Evolutionary conservation across 2,888 invertebrate genomes (phyloP).

Genomic region (Podabrus alpinus): DNA sequence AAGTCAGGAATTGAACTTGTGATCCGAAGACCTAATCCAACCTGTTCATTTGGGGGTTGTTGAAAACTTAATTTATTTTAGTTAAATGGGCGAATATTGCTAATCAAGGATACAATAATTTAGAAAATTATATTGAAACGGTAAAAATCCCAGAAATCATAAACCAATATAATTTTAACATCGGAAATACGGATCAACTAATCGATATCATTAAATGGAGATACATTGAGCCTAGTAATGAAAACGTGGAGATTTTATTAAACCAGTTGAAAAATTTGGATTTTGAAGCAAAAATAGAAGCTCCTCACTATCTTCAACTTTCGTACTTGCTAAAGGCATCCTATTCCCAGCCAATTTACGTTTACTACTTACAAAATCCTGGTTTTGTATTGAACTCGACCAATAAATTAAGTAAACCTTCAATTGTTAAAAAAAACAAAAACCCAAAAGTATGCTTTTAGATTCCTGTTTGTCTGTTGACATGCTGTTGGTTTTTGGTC

Average conservation of each 20-base stretch:
- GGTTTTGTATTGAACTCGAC: constrained; percentile 59
- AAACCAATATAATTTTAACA: constrained; percentile 52
- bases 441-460: constrained; percentile 38
- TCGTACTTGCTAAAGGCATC: constrained; percentile 43
- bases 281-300: constrained; percentile 62
- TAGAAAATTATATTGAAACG: constrained; percentile 63
- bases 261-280: constrained; percentile 61
- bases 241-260: constrained; percentile 52
- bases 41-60: no score
- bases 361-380: constrained; percentile 61
- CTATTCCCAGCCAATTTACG: constrained; percentile 57
- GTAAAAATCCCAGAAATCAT: constrained; percentile 65
- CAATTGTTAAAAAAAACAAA: not conserved
- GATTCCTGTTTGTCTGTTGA: constrained; percentile 72
- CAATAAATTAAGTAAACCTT: constrained; percentile 48
- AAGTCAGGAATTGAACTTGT: no score
- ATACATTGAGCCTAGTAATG: constrained; percentile 56
- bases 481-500: constrained; percentile 68
- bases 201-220: constrained; percentile 63
- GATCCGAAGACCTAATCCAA: no score
- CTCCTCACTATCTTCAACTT: constrained; percentile 62
- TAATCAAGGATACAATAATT: constrained; percentile 59
- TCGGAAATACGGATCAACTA: constrained; percentile 41
- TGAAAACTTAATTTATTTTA: constrained; percentile 51
- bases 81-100: constrained; percentile 65